These are phyloP conservation scores for Pammene fasciana DNA, from an alignment of 2,888 invertebrate species.

Conservation along the genomic window DNA sequence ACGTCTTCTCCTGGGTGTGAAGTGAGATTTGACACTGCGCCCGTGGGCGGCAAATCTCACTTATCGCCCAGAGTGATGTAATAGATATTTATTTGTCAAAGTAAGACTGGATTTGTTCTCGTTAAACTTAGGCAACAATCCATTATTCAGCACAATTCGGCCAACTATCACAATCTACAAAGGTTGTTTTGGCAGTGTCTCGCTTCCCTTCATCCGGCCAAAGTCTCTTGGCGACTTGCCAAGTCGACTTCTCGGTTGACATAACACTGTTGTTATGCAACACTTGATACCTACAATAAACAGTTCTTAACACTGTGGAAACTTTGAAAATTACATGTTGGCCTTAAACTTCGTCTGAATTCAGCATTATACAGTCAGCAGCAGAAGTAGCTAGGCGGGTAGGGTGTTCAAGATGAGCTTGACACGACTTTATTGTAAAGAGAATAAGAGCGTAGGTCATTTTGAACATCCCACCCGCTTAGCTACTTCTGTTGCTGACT, in stretches of 20 bases:
- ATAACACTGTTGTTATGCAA: slow-evolving; percentile 2
- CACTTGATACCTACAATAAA: background rate
- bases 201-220: slow-evolving; percentile 7
- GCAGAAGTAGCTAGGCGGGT: too few species aligned
- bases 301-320: background rate
- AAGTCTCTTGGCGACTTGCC: slow-evolving; percentile 13
- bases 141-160: slow-evolving; percentile 6
- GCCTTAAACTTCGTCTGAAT: background rate
- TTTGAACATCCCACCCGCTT: too few species aligned
- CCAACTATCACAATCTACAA: slow-evolving; percentile 5
- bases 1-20: too few species aligned
- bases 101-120: background rate
- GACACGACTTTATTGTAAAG: too few species aligned
- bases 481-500: too few species aligned
- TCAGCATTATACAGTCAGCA: too few species aligned
- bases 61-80: too few species aligned
- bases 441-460: too few species aligned
- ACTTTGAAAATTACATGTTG: background rate
- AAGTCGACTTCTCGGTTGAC: slow-evolving; percentile 4
- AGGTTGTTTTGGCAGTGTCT: slow-evolving; percentile 14
- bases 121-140: background rate
- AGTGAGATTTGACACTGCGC: too few species aligned
- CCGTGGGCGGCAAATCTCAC: too few species aligned
- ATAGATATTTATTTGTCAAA: too few species aligned
- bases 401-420: too few species aligned